Evolutionary conservation across 2,888 invertebrate species (phyloP), one percentile per base, ranked within the genome.

Genomic region (Maniola hyperantus): DNA sequence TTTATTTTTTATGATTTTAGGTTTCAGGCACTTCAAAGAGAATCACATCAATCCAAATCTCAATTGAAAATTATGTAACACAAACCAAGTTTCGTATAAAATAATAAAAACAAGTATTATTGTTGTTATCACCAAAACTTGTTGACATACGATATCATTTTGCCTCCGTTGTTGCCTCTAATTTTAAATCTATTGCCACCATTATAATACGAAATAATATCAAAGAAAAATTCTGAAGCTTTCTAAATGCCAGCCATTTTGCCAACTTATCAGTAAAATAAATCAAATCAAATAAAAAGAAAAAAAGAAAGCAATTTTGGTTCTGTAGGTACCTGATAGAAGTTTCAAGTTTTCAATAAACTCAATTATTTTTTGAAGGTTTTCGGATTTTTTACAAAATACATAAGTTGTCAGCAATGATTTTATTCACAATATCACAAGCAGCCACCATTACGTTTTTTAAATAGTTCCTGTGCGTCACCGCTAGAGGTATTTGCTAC

Each of bases 341-440:
- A 71, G 69, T 70, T 68, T 70, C 68, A 75, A 74, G 71, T 71
- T 75, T 65, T 72, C 61, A 66, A 72, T 72, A 68, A 36, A 65
- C 72, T 73, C 71, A 71, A 78, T 84, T 81, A 74, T 79, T 87
- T 87, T 84, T 75, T 82, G 81, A 82, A 87, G 82, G 87, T 88
- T 88, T 88, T 81, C 81, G 75, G 71, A 72, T 80, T 78, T 87
- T 81, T 78, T 75, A 70, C 72, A 82, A 84, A 39, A 82, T 4
- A 26, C 26, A 84, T 82, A 89, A 82, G 91, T 92, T 92, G 92
- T 90, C 92, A 91, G 92, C 92, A 91, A 89, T 91, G 92, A 81
- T 80, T 79, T 42, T 69, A 72, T 73, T 75, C 67, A 76, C 76
- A 26, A 2, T 26, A 26, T 26, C 26, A 71, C 89, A 84, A 79